These are phyloP conservation scores for Drosophila meridiana DNA, from an alignment of 2,888 invertebrate genomes.

Conservation along the genomic window DNA sequence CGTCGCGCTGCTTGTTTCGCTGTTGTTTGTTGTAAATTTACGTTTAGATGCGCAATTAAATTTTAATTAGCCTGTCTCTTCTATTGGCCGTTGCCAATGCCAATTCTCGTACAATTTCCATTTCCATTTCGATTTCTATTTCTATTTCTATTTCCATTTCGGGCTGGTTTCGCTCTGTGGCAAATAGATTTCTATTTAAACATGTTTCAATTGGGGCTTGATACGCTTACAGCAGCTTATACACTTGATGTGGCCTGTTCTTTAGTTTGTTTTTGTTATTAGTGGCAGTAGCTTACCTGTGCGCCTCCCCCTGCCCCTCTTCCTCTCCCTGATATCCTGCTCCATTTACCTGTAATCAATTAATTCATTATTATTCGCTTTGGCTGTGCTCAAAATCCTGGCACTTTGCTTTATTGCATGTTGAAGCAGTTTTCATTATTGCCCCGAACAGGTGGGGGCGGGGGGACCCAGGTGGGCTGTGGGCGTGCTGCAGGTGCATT, in stretches of 20 bases:
- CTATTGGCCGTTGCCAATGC: slow-evolving; percentile 16
- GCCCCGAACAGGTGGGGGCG: slow-evolving; percentile 13
- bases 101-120: neutral
- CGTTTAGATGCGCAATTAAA: slow-evolving; percentile 76
- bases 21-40: slow-evolving; percentile 70
- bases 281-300: slow-evolving; percentile 12
- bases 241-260: slow-evolving; percentile 43
- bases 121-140: neutral
- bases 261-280: slow-evolving; percentile 41
- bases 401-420: slow-evolving; percentile 77
- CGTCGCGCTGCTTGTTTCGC: slow-evolving; percentile 8
- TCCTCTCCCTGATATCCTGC: neutral
- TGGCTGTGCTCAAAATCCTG: slow-evolving; percentile 65
- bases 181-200: slow-evolving; percentile 38
- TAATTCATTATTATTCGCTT: slow-evolving; percentile 76
- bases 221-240: slow-evolving; percentile 38
- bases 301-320: neutral
- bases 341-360: slow-evolving; percentile 76
- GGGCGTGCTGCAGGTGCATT: slow-evolving; percentile 3
- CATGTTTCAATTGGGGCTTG: slow-evolving; percentile 48
- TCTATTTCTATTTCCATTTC: neutral
- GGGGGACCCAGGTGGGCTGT: neutral
- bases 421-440: slow-evolving; percentile 76
- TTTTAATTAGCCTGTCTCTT: slow-evolving; percentile 74
- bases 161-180: slow-evolving; percentile 14